Conservation (phyloP, 2,888 invertebrate species). For the Drosophila basisetae region DNA sequence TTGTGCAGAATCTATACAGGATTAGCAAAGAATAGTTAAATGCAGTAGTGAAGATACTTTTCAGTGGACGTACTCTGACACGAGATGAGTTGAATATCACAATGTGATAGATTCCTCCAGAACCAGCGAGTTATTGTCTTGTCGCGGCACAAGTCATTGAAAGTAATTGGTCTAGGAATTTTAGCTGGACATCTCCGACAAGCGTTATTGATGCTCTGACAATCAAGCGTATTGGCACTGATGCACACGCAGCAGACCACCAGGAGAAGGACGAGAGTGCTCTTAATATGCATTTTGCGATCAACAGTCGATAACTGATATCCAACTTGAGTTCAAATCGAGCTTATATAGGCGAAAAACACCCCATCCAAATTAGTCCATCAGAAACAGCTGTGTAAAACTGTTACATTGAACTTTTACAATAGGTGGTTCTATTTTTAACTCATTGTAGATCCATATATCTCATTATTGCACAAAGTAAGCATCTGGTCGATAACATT, state of each 20-base stretch:
- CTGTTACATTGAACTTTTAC: neutral
- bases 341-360: slow-evolving; percentile 37
- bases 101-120: slow-evolving; percentile 38
- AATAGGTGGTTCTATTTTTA: neutral
- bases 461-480: neutral
- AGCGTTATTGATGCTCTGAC: slow-evolving; percentile 23
- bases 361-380: neutral
- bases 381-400: neutral
- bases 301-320: slow-evolving; percentile 26
- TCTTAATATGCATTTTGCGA: slow-evolving; percentile 34
- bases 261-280: slow-evolving; percentile 30
- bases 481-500: slow-evolving; percentile 25
- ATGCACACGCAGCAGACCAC: slow-evolving; percentile 15
- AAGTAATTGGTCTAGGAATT: neutral
- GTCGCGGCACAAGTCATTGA: slow-evolving; percentile 35
- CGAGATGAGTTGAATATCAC: slow-evolving; percentile 44
- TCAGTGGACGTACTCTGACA: slow-evolving; percentile 40
- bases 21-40: neutral
- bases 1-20: slow-evolving; percentile 1
- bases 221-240: slow-evolving; percentile 25
- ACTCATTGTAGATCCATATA: neutral
- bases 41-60: rapidly evolving
- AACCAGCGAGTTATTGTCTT: slow-evolving; percentile 3
- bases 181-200: slow-evolving; percentile 21
- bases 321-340: neutral